A percentile compares a stretch with the other conserved stretches of the same genome.
Evolutionary conservation across 30 jellyfish, hydroid and myxozoan genomes (phyloP).

Genomic region (Nemopilema nomurai): DNA sequence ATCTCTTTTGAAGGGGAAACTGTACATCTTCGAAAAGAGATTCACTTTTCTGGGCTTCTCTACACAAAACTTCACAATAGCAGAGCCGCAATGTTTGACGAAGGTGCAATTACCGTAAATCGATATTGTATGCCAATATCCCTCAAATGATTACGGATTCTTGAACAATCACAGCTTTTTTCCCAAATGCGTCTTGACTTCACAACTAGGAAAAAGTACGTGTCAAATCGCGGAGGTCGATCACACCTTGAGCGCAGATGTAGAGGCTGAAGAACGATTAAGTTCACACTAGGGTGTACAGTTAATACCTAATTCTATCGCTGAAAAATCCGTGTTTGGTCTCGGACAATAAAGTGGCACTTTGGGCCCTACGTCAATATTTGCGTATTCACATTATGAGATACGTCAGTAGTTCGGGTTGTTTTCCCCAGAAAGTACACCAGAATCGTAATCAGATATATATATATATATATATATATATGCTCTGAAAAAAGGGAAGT

Average conservation of each 20-base stretch:
- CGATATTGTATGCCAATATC: background rate
- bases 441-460: too few species aligned
- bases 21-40: background rate
- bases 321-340: background rate
- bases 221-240: background rate
- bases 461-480: too few species aligned
- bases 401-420: background rate
- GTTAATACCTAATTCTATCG: background rate
- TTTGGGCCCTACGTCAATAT: background rate
- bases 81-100: background rate
- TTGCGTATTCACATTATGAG: background rate
- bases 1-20: background rate
- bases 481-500: too few species aligned
- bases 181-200: background rate
- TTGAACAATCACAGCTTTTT: background rate
- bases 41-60: background rate
- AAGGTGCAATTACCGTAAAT: background rate
- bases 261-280: background rate
- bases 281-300: background rate
- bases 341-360: background rate
- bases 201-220: background rate
- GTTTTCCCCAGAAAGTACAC: background rate
- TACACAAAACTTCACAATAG: background rate
- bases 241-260: background rate
- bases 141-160: background rate